Base-by-base conservation (phyloP, 1,140 invertebrate species). In the Bombus soroeensis region DNA sequence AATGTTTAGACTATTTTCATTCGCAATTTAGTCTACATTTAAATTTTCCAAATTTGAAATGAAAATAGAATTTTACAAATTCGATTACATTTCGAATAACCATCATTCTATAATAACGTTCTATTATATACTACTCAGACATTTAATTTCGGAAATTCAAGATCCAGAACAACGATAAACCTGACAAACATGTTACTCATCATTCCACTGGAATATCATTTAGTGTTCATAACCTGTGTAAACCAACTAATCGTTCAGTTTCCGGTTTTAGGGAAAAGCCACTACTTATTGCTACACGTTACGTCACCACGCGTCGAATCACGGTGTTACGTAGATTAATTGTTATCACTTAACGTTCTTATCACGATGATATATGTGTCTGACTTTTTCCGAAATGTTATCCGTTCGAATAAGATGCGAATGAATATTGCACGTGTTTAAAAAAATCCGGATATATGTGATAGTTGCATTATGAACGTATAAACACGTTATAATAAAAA, bases 211-310 rank as follows among this genome's bases (percentile, higher is more conserved):
- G 34, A 57, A 41, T 25, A 64, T 39, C 66, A 3, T 62, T 73
- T 15, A 74, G 64, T 18, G 47, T 22, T 53, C 47, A 53, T 57
- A 83, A 77, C 34, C 28, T 3, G 34, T 32, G 47, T 53, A 68
- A 70, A 78, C n/a, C 37, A n/a, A 39, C 13, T 85, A 85, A 85
- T 62, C 75, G 12, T 8, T 22, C 5, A 8, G 66, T 80, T 80
- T 85, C 68, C 83, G 76, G 83, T 32, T 80, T 85, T 85, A 41
- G 28, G 74, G 10, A 22, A 83, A 83, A 83, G 28, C 32, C 73
- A 41, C 28, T 47, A 18, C 22, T 79, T 10, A 18, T 22, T 68
- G 76, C 71, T 66, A 47, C 2, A 4, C 2, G 37, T 85, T 85
- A 73, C 76, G 77, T 85, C 83, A 85, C 28, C 28, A 28, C 4